Evolutionary conservation across 2,888 invertebrate genomes (phyloP), one percentile per base, ranked within the genome.

Genomic region (Eristalis intricaria): DNA sequence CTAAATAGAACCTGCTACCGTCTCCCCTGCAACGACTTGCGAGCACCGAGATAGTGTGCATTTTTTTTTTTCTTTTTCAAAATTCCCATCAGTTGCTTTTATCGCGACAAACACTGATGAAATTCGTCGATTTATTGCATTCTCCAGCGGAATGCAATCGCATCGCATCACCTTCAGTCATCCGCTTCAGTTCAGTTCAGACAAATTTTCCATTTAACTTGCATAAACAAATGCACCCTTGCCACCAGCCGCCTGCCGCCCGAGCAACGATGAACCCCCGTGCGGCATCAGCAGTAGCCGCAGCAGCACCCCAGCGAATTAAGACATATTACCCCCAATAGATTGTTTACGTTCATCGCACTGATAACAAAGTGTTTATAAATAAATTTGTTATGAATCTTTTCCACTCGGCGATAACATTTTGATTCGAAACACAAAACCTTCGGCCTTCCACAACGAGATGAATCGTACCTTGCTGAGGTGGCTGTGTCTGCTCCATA

Each of bases 131-230:
- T 60, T 13, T 3, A 60, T 60, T 60, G 60, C 60, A 60, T 58
- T 58, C 22, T n/a, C 19, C 58, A 43, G 8, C 8, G 19, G 50
- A 26, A 26, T 11, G 26, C 60, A 60, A 60, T 60, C 60, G n/a
- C 23, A 60, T 60, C 60, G 23, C 11, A 32, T 60, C 26, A 29
- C 60, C 26, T 15, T 13, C 60, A 13, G 60, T 60, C 60, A 60
- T 60, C 60, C 19, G 60, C 13, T 19, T 2, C n/a, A 11, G 58
- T 10, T 10, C 58, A 23, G 22, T 15, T 58, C 22, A 23, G 60
- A 60, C 60, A 60, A 60, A 26, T 60, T 60, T 60, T 60, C 60
- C 60, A 60, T 26, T 60, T 29, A 26, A 26, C 60, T 60, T 60
- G 60, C 60, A 26, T 26, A 60, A 60, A 60, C 60, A 50, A 8